These are phyloP conservation scores for Lasaia peninsularis DNA, from an alignment of 1,140 invertebrate species.

Conservation along the genomic window DNA sequence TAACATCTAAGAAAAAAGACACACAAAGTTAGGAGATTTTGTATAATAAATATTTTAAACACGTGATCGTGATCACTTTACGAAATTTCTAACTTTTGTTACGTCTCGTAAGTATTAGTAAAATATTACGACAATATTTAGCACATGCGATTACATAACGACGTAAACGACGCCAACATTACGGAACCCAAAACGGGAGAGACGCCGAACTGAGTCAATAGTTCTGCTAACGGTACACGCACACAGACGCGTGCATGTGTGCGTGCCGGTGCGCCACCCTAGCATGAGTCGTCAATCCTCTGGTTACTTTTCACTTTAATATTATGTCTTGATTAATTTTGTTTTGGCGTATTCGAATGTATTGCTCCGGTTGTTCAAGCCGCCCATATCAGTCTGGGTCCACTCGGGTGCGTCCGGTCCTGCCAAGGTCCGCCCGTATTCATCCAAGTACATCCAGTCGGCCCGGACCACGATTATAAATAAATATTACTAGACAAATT, in stretches of 20 bases:
- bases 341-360: too few relatives aligned
- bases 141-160: constrained; percentile 7
- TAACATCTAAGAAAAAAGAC: too few relatives aligned
- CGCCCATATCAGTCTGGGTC: too few relatives aligned
- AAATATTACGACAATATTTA: constrained; percentile 9
- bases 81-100: not conserved
- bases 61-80: not conserved
- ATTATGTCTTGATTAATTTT: not conserved
- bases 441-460: too few relatives aligned
- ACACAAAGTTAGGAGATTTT: too few relatives aligned
- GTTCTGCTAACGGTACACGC: constrained; percentile 55
- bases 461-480: too few relatives aligned
- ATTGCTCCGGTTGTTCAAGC: too few relatives aligned
- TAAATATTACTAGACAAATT: too few relatives aligned
- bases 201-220: constrained; percentile 24
- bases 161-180: not conserved
- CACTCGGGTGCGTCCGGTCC: too few relatives aligned
- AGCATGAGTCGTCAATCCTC: constrained; percentile 29
- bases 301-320: not conserved
- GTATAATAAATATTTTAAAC: too few relatives aligned
- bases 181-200: constrained; percentile 13
- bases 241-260: constrained; percentile 28
- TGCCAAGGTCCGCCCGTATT: too few relatives aligned
- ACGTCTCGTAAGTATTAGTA: not conserved
- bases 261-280: constrained; percentile 16